These are phyloP conservation scores for Silurus asotus DNA, from an alignment of 2,113 vertebrate genomes.

Conservation along the genomic window DNA sequence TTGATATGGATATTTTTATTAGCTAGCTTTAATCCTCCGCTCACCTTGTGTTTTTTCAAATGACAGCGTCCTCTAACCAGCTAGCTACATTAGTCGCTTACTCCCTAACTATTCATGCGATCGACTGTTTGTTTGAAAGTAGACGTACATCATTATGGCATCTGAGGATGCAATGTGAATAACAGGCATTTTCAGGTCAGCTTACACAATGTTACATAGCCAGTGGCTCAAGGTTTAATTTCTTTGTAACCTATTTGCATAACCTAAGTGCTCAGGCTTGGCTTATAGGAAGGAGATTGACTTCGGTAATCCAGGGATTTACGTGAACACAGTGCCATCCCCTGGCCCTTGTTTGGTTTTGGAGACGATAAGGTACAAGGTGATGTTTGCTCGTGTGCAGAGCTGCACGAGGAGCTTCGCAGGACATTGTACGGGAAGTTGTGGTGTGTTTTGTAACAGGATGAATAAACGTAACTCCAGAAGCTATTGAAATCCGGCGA, in stretches of 20 bases:
- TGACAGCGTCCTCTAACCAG: background rate
- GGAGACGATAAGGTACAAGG: background rate
- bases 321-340: background rate
- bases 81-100: background rate
- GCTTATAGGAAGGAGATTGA: background rate
- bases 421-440: background rate
- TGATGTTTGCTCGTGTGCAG: background rate
- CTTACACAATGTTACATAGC: too few species aligned
- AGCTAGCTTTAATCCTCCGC: background rate
- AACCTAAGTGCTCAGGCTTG: background rate
- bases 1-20: background rate
- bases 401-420: background rate
- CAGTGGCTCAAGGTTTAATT: too few species aligned
- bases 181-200: background rate
- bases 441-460: background rate
- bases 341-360: background rate
- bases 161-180: background rate
- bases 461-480: background rate
- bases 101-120: background rate
- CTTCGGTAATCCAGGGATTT: background rate
- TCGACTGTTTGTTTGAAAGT: background rate
- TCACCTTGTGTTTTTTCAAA: background rate
- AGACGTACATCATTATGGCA: background rate
- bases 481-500: background rate
- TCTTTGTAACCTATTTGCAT: background rate